These are phyloP conservation scores for Psilopsiagon aymara DNA, from an alignment of 2,113 vertebrate species.

Conservation along the genomic window DNA sequence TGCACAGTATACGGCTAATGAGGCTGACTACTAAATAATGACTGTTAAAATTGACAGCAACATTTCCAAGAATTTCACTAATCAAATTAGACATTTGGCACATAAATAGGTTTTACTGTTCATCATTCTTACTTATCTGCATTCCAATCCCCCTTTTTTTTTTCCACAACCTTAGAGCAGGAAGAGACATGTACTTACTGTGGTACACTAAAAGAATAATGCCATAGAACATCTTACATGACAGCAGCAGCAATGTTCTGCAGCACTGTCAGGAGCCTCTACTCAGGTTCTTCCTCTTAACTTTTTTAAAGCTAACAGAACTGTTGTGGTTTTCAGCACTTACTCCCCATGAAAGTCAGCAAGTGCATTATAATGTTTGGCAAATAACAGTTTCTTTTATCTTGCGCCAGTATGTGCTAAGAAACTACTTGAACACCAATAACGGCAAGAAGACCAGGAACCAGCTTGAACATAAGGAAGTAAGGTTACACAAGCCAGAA, in stretches of 20 bases:
- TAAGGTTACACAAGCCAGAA: not conserved
- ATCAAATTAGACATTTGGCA: not conserved
- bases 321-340: not conserved
- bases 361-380: not conserved
- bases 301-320: not conserved
- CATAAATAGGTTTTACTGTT: not conserved
- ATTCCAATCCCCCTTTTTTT: not conserved
- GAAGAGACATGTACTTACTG: not conserved
- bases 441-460: not conserved
- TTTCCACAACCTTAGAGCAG: not conserved
- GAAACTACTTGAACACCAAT: not conserved
- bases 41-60: not conserved
- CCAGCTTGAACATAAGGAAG: not conserved
- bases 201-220: not conserved
- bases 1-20: not conserved
- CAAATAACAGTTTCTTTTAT: not conserved
- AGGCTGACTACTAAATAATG: not conserved
- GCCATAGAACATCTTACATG: not conserved
- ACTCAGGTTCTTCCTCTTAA: fast-evolving
- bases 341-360: not conserved
- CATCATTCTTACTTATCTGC: not conserved
- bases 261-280: not conserved
- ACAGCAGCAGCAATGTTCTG: not conserved
- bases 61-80: not conserved
- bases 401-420: fast-evolving